These are phyloP conservation scores for Parapsyche elsis DNA, from an alignment of 1,140 invertebrate genomes.

Conservation along the genomic window DNA sequence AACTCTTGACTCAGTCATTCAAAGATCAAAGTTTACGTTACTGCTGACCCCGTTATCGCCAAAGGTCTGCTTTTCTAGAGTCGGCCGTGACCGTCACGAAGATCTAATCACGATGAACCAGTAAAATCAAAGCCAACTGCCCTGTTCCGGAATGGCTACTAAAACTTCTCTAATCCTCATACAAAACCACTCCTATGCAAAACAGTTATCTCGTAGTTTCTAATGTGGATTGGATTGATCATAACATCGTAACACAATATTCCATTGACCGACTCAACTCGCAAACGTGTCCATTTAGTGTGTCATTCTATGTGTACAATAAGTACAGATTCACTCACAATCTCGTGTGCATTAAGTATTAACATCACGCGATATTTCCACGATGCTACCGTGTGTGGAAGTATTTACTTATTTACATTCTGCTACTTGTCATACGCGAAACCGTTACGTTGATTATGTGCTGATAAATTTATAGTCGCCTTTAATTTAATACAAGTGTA, in stretches of 20 bases:
- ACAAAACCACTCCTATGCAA: no score
- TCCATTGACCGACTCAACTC: slow-evolving; percentile 34
- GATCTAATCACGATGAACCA: slow-evolving; percentile 28
- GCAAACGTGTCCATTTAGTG: slow-evolving; percentile 14
- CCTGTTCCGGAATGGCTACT: no score
- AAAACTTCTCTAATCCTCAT: no score
- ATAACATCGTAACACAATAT: slow-evolving; percentile 29
- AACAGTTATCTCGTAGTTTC: no score
- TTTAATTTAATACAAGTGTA: no score
- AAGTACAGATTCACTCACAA: slow-evolving; percentile 32
- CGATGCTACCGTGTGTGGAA: no score
- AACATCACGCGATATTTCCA: slow-evolving; percentile 37
- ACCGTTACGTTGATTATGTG: slow-evolving; percentile 2
- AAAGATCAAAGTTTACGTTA: slow-evolving; percentile 22
- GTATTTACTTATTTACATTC: no score
- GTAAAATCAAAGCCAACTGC: neutral
- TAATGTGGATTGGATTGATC: neutral
- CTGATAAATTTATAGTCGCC: neutral
- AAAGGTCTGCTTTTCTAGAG: slow-evolving; percentile 19
- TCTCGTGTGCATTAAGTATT: slow-evolving; percentile 20
- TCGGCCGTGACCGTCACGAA: slow-evolving; percentile 43
- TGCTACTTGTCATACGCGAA: slow-evolving; percentile 13
- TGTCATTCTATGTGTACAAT: slow-evolving; percentile 26
- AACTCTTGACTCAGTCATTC: neutral
- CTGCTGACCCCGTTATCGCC: slow-evolving; percentile 21